Evolutionary conservation across 2,797 vertebrate species (phyloP), one percentile per base, ranked within the genome.

Genomic region (Dryobates pubescens): DNA sequence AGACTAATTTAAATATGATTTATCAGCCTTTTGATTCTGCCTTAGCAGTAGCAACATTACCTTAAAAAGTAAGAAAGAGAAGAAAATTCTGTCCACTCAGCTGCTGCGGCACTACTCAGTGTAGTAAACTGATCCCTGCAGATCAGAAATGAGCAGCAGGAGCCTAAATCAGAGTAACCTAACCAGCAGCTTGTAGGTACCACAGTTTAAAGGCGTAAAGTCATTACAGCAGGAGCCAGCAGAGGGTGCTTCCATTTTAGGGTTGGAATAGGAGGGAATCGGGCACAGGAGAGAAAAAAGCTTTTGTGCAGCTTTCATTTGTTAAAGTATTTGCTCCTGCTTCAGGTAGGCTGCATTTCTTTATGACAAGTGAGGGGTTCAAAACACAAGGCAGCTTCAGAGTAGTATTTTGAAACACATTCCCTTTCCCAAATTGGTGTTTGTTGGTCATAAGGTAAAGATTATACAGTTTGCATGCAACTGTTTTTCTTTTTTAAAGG

Each of bases 171-270:
- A 69, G 58, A 74, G 30, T 17, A 54, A 59, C 70, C 68, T 63
- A 64, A 38, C 2, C 2, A 9, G 30, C 20, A 72, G 26, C 26
- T 90, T 38, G 57, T 38, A 36, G 34, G 36, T 54, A 36, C 26
- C 77, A 49, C 7, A 10, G 20, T 70, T 71, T 61, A 61, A 91
- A 90, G 84, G 22, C 26, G 45, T 24, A 54, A 89, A 96, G 94
- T 92, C 82, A 96, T 96, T 86, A 78, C 47, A 1, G 24, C 2
- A 93, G 61, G 76, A 97, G 81, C 96, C 96, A 97, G 94, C 83
- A 98, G 96, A 97, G 96, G 95, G 92, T 94, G 94, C 93, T 96
- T 98, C 94, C 82, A 90, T 97, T 96, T 97, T 96, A 96, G 92
- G 89, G 93, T 73, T 96, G 74, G 27, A 73, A 68, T 81, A 47